Base-by-base conservation (phyloP, 2,113 vertebrate genomes). In the Microcebus murinus region DNA sequence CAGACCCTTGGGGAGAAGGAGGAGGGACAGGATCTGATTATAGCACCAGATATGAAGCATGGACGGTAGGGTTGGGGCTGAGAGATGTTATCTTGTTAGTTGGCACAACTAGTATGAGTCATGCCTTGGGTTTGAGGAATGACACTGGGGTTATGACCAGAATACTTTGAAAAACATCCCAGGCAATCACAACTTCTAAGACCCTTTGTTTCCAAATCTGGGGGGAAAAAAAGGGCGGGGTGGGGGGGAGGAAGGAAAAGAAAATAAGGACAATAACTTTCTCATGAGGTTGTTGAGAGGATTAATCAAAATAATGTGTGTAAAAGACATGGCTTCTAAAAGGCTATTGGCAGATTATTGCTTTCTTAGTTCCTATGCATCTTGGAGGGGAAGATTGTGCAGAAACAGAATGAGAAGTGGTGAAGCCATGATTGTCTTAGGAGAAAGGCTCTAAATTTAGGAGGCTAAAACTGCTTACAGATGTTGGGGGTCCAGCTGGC, bases 151-250 rank as follows among this genome's bases (percentile, higher is more conserved):
- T 67, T n/a, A 29, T 8, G 10, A 63, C 23, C 25, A 92, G 59
- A 81, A 55, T 20, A 61, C 34, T 86, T 42, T 21, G 31, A 93
- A 57, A 96, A 84, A 63, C 36, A 91, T 57, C 21, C 65, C 5
- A 6, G 27, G 57, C 27, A 84, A 42, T 81, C 39, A 93, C 3
- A 48, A 0, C 29, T 31, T 68, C 59, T 82, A 17, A 9, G 25
- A 36, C 25, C 1, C 52, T 81, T 20, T 1, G 17, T 88, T 95
- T 91, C 55, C 59, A 95, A 94, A 95, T 59, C 67, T 65, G 68
- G 1, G 67, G 15, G 15, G 6, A 18, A 55, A 52, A 15, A 2
- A 1, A 8, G 14, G 45, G 45, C 1, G 8, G 48, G 8, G 48
- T 3, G 50, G 50, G 50, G 14, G 1, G 4, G 50, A 14, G 50